Base-by-base conservation (phyloP, 2,888 invertebrate species). In the Heliconius charithonia region DNA sequence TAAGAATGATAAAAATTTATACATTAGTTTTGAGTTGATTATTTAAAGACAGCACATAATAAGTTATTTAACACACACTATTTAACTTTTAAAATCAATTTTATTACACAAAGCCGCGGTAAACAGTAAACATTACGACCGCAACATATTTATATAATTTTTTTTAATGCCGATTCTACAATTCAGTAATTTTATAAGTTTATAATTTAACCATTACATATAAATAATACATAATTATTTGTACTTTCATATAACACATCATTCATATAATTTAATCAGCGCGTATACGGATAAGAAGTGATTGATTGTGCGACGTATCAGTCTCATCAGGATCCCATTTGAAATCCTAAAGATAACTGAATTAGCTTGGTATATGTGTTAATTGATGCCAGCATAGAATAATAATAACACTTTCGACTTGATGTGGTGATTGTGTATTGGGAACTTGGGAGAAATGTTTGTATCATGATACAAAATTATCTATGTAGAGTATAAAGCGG, bases 231-330 rank as follows among this genome's bases (percentile, higher is more conserved):
- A 45, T 45, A 16, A 16, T 45, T 45, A 45, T 45, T 45, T 45
- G 13, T 45, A 45, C 13, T 45, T 45, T 91, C 93, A 93, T 93
- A 92, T 92, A 91, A 90, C 89, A 91, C 90, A 89, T 90, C 89
- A 85, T 84, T 84, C 87, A 90, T 91, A 94, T 93, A 93, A 93
- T 94, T 93, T 94, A 94, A 94, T 94, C 94, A 93, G 91, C 91
- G 89, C 85, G 89, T 41, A 92, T 89, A 88, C 93, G 89, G 94
- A 94, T 94, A 93, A 92, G 87, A 84, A 86, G 92, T 94, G 94
- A 94, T 94, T 92, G 94, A 95, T 95, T 90, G 90, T 87, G 89
- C 84, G 85, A 87, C 86, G 88, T 76, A 85, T 83, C 81, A 85
- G 84, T 85, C 84, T 84, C 82, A 85, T 85, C 85, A 82, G 80